Percentiles rank a stretch among this genome's conserved stretches.
These are phyloP conservation scores for Drosophila kurseongensis DNA, from an alignment of 1,140 invertebrate species.

Conservation along the genomic window DNA sequence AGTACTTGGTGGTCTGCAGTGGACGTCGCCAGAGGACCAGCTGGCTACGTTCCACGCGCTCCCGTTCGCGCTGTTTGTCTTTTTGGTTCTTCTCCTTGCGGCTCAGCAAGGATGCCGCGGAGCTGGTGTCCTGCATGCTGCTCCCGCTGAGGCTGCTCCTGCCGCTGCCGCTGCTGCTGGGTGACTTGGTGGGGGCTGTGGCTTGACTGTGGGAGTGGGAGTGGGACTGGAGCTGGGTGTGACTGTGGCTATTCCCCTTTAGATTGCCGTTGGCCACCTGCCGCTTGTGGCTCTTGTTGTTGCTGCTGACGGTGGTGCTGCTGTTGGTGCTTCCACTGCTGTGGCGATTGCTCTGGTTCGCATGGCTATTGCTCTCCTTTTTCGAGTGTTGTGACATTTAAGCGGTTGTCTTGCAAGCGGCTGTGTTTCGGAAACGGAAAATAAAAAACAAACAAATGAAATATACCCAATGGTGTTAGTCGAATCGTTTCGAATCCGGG, in stretches of 20 bases:
- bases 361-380: constrained; percentile 60
- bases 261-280: constrained; percentile 36
- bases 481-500: not conserved
- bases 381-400: constrained; percentile 83
- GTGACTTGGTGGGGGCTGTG: constrained; percentile 4
- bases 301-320: constrained; percentile 18
- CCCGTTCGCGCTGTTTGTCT: constrained; percentile 84
- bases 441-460: not conserved
- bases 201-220: constrained; percentile 13
- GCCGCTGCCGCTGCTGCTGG: constrained; percentile 2
- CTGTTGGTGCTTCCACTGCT: constrained; percentile 29
- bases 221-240: constrained; percentile 1
- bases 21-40: constrained; percentile 95
- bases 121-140: constrained; percentile 17
- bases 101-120: constrained; percentile 3
- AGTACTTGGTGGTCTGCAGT: constrained; percentile 93
- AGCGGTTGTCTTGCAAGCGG: constrained; percentile 35
- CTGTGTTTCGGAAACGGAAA: constrained; percentile 10
- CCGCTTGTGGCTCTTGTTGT: constrained; percentile 36
- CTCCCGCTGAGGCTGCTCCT: not conserved
- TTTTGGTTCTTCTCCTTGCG: constrained; percentile 82
- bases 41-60: constrained; percentile 86
- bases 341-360: constrained; percentile 12
- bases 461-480: not conserved
- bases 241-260: constrained; percentile 16